Percentiles rank a stretch among this genome's conserved stretches.
These are phyloP conservation scores for Paragorgia papillata DNA, from an alignment of 92 coral and sea anemone genomes.

Conservation along the genomic window DNA sequence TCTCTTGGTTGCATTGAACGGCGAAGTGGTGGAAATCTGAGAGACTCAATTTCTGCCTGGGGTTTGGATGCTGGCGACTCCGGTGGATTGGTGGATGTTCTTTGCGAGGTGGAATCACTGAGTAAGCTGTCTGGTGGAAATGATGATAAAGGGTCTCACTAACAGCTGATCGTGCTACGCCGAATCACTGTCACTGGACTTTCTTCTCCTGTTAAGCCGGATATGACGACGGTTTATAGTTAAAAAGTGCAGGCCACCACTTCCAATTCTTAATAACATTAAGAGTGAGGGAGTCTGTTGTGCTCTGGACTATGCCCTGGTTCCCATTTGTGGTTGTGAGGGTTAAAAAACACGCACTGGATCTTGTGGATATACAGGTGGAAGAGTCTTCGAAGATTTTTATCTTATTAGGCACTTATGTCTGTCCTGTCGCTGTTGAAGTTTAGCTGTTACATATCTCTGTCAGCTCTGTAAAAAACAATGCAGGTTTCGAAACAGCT, in stretches of 20 bases:
- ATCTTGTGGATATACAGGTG: constrained; percentile 33
- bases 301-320: constrained; percentile 40
- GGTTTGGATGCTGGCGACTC: background rate
- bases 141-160: constrained; percentile 4
- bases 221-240: constrained; percentile 38
- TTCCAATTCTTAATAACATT: background rate
- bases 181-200: constrained; percentile 4
- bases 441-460: constrained; percentile 50
- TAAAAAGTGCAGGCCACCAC: background rate
- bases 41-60: background rate
- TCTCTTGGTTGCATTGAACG: constrained; percentile 28
- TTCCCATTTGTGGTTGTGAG: constrained; percentile 46
- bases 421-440: constrained; percentile 59
- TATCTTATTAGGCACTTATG: constrained; percentile 53
- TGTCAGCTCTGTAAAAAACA: constrained; percentile 9
- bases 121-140: background rate
- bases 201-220: constrained; percentile 25
- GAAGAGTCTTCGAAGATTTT: constrained; percentile 35
- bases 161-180: too few relatives aligned
- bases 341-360: constrained; percentile 35
- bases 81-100: background rate
- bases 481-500: constrained; percentile 55
- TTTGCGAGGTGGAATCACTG: background rate
- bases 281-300: constrained; percentile 24
- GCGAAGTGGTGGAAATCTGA: background rate